These are phyloP conservation scores for Cossypha heuglini DNA, from an alignment of 2,797 vertebrate species.

Conservation along the genomic window DNA sequence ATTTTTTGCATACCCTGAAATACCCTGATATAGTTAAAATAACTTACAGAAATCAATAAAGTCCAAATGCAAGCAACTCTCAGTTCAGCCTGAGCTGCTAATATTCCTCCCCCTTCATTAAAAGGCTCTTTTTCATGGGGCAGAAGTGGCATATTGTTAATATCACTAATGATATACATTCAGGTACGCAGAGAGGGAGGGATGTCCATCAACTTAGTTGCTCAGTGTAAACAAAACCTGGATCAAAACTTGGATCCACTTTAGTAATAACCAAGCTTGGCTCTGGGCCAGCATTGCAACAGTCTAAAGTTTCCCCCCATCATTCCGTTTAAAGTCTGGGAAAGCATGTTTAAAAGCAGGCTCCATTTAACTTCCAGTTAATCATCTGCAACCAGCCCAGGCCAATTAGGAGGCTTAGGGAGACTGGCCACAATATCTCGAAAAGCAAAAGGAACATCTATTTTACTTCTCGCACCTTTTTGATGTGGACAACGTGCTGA, in stretches of 20 bases:
- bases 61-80: background rate
- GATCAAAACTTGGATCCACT: conserved; percentile 71
- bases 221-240: conserved; percentile 40
- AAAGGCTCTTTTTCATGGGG: background rate
- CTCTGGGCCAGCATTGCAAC: conserved; percentile 32
- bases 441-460: conserved; percentile 52
- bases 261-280: conserved; percentile 70
- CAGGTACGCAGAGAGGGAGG: background rate
- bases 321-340: conserved; percentile 71
- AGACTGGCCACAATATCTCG: conserved; percentile 63
- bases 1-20: conserved; percentile 23
- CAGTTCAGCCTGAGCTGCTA: background rate
- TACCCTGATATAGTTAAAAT: background rate
- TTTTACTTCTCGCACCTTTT: conserved; percentile 67
- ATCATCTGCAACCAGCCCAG: conserved; percentile 63
- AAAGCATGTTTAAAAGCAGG: conserved; percentile 76
- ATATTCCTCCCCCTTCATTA: background rate
- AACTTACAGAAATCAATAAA: background rate
- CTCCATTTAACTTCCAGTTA: conserved; percentile 83
- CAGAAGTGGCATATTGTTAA: background rate
- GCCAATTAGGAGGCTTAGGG: conserved; percentile 53
- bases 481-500: conserved; percentile 72
- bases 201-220: conserved; percentile 29
- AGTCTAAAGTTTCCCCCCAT: conserved; percentile 57
- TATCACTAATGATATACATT: background rate